Evolutionary conservation across 2,888 invertebrate species (phyloP).

Genomic region (Endomychus coccineus): DNA sequence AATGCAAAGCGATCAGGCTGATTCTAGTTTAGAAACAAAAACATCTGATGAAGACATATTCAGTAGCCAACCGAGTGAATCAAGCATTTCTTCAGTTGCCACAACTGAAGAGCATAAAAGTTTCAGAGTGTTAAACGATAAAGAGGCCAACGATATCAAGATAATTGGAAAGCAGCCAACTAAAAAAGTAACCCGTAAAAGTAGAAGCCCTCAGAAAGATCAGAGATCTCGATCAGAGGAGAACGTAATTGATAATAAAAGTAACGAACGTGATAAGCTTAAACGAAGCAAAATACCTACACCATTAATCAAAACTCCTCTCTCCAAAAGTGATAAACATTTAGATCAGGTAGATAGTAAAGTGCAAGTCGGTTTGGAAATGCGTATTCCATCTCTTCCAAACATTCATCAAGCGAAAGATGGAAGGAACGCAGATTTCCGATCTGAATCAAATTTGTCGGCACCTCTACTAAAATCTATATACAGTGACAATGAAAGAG

Average conservation of each 20-base stretch:
- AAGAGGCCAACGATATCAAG: constrained; percentile 24
- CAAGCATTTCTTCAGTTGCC: constrained; percentile 14
- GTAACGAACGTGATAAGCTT: constrained; percentile 9
- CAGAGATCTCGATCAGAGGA: constrained; percentile 32
- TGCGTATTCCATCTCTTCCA: constrained; percentile 35
- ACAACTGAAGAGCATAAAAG: constrained; percentile 34
- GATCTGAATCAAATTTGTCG: constrained; percentile 32
- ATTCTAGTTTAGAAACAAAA: constrained; percentile 7
- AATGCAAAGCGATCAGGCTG: constrained; percentile 3
- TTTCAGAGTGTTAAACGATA: constrained; percentile 36
- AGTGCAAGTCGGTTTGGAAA: constrained; percentile 25
- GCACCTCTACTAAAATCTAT: constrained; percentile 26
- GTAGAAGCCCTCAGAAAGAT: constrained; percentile 14
- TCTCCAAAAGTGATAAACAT: constrained; percentile 37
- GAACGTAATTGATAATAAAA: constrained; percentile 22
- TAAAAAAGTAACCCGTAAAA: constrained; percentile 15
- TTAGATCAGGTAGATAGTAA: constrained; percentile 26
- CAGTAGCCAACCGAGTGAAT: constrained; percentile 8
- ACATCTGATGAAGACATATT: constrained; percentile 8
- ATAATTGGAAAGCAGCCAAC: constrained; percentile 19
- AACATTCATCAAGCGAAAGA: constrained; percentile 26
- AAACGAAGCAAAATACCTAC: constrained; percentile 36
- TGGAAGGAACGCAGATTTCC: constrained; percentile 20
- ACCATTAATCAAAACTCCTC: constrained; percentile 23
- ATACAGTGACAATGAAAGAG: constrained; percentile 35